A percentile compares a stretch with the other conserved stretches of the same genome.
Conservation (phyloP, 2,888 invertebrate species). For the Apoda limacodes region DNA sequence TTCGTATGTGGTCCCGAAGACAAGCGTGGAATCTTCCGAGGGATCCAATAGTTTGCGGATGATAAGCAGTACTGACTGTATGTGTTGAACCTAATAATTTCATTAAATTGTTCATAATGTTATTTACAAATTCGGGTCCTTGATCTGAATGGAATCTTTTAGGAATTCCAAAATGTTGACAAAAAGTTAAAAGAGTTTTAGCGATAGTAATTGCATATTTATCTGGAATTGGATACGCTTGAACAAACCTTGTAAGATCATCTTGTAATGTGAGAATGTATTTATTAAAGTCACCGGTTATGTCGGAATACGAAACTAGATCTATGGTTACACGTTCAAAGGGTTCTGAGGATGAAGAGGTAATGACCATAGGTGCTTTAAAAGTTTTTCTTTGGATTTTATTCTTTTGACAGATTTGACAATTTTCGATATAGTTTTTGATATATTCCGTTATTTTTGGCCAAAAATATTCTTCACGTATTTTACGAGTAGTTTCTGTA, state of each 20-base stretch:
- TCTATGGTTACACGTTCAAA: slow-evolving; percentile 29
- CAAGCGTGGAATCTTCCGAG: slow-evolving; percentile 28
- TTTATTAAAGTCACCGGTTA: slow-evolving; percentile 23
- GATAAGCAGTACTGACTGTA: slow-evolving; percentile 26
- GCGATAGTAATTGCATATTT: slow-evolving; percentile 28
- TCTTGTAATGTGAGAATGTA: slow-evolving; percentile 28
- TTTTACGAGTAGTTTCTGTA: slow-evolving; percentile 26
- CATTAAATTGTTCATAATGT: slow-evolving; percentile 25
- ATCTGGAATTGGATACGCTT: slow-evolving; percentile 28
- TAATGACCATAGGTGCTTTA: slow-evolving; percentile 30
- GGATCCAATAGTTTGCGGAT: slow-evolving; percentile 28
- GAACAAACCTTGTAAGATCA: slow-evolving; percentile 26
- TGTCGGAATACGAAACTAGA: slow-evolving; percentile 28
- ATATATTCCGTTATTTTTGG: slow-evolving; percentile 27
- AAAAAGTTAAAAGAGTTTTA: slow-evolving; percentile 24
- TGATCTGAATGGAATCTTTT: slow-evolving; percentile 29
- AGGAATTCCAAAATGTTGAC: slow-evolving; percentile 28
- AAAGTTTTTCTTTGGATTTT: slow-evolving; percentile 26
- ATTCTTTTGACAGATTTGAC: slow-evolving; percentile 23
- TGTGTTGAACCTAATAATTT: slow-evolving; percentile 26
- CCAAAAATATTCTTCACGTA: slow-evolving; percentile 25
- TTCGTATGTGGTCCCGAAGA: slow-evolving; percentile 25
- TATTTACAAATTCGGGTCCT: slow-evolving; percentile 28
- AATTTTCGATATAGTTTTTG: slow-evolving; percentile 24
- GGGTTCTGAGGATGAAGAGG: slow-evolving; percentile 25